phyloP scores from a whole-genome alignment of 2,113 vertebrate genomes.

The Vicugna pacos region DNA sequence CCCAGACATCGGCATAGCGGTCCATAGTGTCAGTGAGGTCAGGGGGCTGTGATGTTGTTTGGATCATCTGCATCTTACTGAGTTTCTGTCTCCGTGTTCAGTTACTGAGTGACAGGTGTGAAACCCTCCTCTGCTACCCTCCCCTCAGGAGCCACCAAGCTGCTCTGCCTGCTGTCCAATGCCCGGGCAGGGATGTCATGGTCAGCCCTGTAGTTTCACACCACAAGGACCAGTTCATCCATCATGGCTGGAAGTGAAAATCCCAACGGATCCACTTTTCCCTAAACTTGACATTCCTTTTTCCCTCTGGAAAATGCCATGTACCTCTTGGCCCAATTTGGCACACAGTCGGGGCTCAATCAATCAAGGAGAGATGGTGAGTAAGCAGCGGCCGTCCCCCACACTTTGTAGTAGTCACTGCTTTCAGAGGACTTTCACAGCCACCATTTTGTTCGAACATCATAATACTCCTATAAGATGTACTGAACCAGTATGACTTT shows the following conservation, averaged over 20 bases:
- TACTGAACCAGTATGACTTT: not conserved
- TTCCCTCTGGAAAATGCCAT: not conserved
- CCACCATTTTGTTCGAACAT: rapidly evolving
- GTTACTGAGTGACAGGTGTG: not conserved
- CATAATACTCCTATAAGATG: not conserved
- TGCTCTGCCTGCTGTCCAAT: not conserved
- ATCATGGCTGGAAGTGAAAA: not conserved
- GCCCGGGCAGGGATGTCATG: not conserved
- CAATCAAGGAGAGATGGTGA: not conserved
- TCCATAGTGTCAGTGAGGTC: rapidly evolving
- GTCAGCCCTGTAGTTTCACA: rapidly evolving
- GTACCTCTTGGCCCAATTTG: not conserved
- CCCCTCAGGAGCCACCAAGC: rapidly evolving
- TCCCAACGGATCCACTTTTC: rapidly evolving
- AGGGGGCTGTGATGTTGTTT: rapidly evolving
- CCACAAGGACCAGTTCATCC: rapidly evolving
- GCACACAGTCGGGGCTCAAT: not conserved
- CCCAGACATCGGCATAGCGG: rapidly evolving
- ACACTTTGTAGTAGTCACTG: rapidly evolving
- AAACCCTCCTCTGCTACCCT: no score
- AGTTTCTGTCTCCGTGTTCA: no score
- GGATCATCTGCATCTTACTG: not conserved
- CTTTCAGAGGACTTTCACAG: not conserved
- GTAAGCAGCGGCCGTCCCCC: not conserved
- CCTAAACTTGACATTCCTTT: no score